Base-by-base conservation (phyloP, 1,140 invertebrate genomes). In the Aplysia californica region DNA sequence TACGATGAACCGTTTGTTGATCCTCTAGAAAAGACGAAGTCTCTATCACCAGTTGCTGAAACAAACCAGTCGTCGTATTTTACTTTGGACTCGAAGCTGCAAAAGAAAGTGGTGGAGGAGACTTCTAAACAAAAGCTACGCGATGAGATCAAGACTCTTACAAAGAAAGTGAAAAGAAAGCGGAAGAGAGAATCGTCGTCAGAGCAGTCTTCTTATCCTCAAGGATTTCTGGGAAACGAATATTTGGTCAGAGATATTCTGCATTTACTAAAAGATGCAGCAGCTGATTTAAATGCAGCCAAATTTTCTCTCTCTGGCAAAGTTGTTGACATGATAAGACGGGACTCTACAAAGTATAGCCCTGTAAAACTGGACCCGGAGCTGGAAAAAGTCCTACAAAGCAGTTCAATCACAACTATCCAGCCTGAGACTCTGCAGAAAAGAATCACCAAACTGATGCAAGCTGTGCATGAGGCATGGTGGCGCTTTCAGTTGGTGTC, bases 401-500 rank as follows among this genome's bases (percentile, higher is more conserved):
- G 76, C 15, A 69, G 81, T 23, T 79, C 87, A 2, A 79, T 79
- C 26, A 83, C 80, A 10, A 86, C 82, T 55, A 75, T 89, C 35
- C 76, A 65, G 10, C 61, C 55, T 35, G 81, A 83, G n/a, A 67
- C 78, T 21, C 59, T 87, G 33, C 79, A 83, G 33, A 80, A 80
- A 55, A 78, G 82, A 31, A 77, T 86, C n/a, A 80, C 81, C 1
- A 80, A 80, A 56, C 80, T 89, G n/a, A 83, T 80, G 18, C 84
- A 85, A 69, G 83, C 84, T 68, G 82, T 89, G 0, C 86, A 85
- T 81, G 88, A 90, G 71, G 88, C 87, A 3, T 80, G 82, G 66
- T 90, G 89, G 89, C 74, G 87, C 26, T 88, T 86, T 69, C 87
- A 90, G 83, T 64, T 90, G 38, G 84, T 90, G 0, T 82, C 82